Percentiles rank a stretch among this genome's conserved stretches.
Conservation (phyloP, 2,113 vertebrate genomes). For the Halichoerus grypus region DNA sequence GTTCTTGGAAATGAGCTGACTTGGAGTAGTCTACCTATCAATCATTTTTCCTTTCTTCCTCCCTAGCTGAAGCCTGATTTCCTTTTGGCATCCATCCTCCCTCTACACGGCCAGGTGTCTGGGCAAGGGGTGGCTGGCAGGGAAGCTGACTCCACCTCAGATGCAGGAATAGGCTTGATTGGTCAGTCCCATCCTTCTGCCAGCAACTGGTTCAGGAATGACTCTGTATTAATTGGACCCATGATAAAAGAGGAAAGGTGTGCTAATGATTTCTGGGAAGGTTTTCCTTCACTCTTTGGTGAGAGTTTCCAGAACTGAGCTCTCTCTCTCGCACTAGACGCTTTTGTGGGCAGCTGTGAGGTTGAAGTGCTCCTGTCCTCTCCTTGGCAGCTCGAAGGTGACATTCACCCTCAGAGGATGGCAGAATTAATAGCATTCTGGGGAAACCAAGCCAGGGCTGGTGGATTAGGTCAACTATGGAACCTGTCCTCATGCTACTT, state of each 20-base stretch:
- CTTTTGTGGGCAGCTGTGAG: not conserved
- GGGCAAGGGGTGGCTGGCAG: not conserved
- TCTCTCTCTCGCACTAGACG: not conserved
- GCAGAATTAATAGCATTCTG: conserved; percentile 4
- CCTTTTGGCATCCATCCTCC: not conserved
- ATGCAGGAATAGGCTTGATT: not conserved
- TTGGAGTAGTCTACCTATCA: not conserved
- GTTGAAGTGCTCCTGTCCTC: not conserved
- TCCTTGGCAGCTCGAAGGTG: not conserved
- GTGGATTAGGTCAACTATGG: not conserved
- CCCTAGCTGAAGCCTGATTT: not conserved
- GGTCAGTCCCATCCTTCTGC: not conserved
- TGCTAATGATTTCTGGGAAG: not conserved
- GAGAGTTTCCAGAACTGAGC: not conserved
- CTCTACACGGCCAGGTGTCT: not conserved
- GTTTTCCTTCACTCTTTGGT: not conserved
- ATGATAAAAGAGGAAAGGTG: conserved; percentile 31
- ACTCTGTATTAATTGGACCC: not conserved
- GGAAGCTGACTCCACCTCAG: not conserved
- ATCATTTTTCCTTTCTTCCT: not conserved
- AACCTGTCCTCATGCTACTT: not conserved
- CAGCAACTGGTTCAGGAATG: not conserved
- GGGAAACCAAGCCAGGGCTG: not conserved
- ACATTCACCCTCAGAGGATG: not conserved
- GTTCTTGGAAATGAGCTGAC: not conserved